Base-by-base conservation (phyloP, 37 sponge, comb jelly and placozoan genomes). In the Beroe forskalii region DNA sequence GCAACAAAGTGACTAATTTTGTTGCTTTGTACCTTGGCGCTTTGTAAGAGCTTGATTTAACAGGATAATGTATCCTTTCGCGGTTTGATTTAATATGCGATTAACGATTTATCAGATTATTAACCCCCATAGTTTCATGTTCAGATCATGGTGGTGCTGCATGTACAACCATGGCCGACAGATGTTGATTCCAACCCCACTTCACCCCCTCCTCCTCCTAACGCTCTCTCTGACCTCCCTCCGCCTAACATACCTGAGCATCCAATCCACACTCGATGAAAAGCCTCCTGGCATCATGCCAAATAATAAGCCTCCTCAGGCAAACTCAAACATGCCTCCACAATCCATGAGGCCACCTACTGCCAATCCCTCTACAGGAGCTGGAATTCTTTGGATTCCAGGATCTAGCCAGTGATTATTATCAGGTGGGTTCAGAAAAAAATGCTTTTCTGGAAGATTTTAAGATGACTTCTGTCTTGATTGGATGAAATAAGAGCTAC, bases 341-440 rank as follows among this genome's bases (percentile, higher is more conserved):
- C n/a, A n/a, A n/a, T n/a, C n/a, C n/a, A 12, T 48, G 55, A 48
- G 55, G 55, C 55, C 55, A 6, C 6, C 55, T 17, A 48, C 55
- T 17, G 12, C 55, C 55, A 6, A 48, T 48, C 55, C n/a, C 55
- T 48, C 6, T 48, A 12, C 6, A 48, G 55, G 55, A 48, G 55
- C 6, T 48, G 12, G 37, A 69, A 9, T 33, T 69, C 19, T 80
- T 80, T n/a, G 86, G 86, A 42, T 80, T 80, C 55, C 86, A 80
- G 20, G 86, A 80, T 80, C 55, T 80, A 44, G 86, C 86, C 28
- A 80, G 86, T 44, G 86, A 80, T n/a, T 80, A 80, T n/a, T 80
- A 80, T 42, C 86, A 80, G 86, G 86, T 80, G 32, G 4, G 17
- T 9, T 19, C 9, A 55, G 14, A 17, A 19, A 17, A 17, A 17